These are phyloP conservation scores for Malurus elegans DNA, from an alignment of 2,113 vertebrate genomes.

Conservation along the genomic window DNA sequence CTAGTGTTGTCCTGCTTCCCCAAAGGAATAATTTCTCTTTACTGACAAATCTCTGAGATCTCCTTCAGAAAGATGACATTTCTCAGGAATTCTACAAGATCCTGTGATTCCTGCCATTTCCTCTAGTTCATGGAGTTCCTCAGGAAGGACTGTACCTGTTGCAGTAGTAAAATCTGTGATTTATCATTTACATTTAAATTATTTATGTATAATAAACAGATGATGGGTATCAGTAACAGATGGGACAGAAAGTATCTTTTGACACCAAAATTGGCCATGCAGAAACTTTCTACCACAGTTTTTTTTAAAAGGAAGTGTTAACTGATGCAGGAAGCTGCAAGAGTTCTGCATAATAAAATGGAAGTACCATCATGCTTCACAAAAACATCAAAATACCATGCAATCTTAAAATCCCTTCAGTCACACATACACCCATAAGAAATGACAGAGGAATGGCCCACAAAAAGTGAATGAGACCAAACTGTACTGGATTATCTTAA, in stretches of 20 bases:
- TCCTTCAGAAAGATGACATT: neutral
- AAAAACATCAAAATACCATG: neutral
- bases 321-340: neutral
- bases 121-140: neutral
- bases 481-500: neutral
- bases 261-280: neutral
- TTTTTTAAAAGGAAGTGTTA: neutral
- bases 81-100: neutral
- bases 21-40: neutral
- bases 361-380: neutral
- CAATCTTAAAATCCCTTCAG: neutral
- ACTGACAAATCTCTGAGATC: neutral
- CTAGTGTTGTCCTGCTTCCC: neutral
- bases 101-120: neutral
- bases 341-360: neutral
- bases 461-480: neutral
- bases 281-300: neutral
- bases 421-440: neutral
- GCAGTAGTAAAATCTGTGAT: neutral
- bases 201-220: neutral
- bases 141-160: neutral
- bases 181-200: neutral
- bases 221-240: neutral
- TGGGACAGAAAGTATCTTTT: neutral
- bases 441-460: neutral